Evolutionary conservation across 2,888 invertebrate genomes (phyloP), one percentile per base, ranked within the genome.

Genomic region (Embidobia sp.): DNA sequence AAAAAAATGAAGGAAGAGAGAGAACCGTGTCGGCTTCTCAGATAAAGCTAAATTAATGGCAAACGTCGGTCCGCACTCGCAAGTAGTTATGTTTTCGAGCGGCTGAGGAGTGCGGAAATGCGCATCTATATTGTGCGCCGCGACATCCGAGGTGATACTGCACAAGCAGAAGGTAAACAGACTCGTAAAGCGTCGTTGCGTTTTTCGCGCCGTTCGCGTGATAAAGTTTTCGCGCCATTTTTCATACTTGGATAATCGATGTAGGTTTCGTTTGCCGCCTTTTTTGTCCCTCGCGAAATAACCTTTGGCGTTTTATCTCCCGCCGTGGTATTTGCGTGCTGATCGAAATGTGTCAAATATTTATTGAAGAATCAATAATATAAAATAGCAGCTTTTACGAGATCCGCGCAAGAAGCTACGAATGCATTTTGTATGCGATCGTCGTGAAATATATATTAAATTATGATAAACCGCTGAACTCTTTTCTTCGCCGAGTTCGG

Each of bases 291-390:
- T 22, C 6, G 18, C 8, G 15, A 49, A 33, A 33, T 49, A 19
- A 19, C 31, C 31, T 18, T 49, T 55, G 1, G 11, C 15, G 15
- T 35, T 48, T 61, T 13, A 26, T 18, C 0, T 15, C 33, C 31
- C 29, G 2, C 6, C 46, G 33, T 4, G 7, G n/a, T 10, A 13
- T 27, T 44, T 5, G 3, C 61, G 10, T 0, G 10, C 16, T 31
- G 44, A 53, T 44, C 44, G 51, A 53, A 66, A 53, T 27, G 53
- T 53, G 44, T 53, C 66, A 53, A 66, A 66, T 66, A 66, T 66
- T 66, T 66, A 66, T 66, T 53, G 66, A 44, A 33, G 44, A 66
- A 53, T 66, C 66, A 66, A 53, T 66, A 53, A 66, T 53, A 66
- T 44, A 66, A 53, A 53, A 66, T 66, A 66, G 33, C 40, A 6